These are phyloP conservation scores for Pedionomus torquatus DNA, from an alignment of 2,113 vertebrate species.

Conservation along the genomic window DNA sequence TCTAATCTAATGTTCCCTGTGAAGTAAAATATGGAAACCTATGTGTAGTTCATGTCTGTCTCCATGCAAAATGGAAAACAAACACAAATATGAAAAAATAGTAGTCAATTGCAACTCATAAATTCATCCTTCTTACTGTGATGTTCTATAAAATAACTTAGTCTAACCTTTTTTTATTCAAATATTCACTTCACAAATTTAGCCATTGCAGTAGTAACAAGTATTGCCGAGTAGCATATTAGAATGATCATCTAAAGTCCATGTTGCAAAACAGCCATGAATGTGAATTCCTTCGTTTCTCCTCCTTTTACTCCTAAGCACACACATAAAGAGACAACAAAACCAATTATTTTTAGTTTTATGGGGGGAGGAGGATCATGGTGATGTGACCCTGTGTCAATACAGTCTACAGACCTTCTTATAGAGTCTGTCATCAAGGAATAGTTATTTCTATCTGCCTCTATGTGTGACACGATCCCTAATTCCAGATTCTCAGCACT, in stretches of 20 bases:
- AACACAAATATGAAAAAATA: conserved; percentile 56
- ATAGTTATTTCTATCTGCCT: too few relatives aligned
- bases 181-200: not conserved
- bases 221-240: not conserved
- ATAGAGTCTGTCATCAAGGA: too few relatives aligned
- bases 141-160: conserved; percentile 46
- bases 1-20: not conserved
- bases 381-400: not conserved
- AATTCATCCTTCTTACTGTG: conserved; percentile 44
- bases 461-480: too few relatives aligned
- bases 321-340: not conserved
- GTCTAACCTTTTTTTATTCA: not conserved
- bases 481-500: too few relatives aligned
- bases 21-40: not conserved
- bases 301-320: not conserved
- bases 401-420: not conserved
- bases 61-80: conserved; percentile 44
- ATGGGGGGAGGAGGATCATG: fast-evolving
- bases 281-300: not conserved
- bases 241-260: not conserved
- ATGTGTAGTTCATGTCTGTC: conserved; percentile 21
- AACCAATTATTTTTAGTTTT: too few relatives aligned
- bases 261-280: not conserved
- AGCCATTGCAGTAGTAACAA: not conserved
- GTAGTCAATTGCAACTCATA: conserved; percentile 57